Evolutionary conservation across 2,797 vertebrate genomes (phyloP).

Genomic region (Antennarius maculatus): DNA sequence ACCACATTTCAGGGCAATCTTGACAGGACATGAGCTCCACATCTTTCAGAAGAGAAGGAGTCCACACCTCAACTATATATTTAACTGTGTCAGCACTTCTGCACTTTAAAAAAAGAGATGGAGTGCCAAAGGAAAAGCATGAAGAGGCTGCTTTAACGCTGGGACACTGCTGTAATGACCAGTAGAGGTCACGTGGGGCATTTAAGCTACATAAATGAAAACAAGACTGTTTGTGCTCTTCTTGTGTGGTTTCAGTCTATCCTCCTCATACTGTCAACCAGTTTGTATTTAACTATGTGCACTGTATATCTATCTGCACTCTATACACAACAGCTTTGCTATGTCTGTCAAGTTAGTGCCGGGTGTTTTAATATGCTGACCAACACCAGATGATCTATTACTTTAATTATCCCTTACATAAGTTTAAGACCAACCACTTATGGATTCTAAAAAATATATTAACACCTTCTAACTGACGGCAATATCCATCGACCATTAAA

Average conservation of each 20-base stretch:
- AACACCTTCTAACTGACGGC: not conserved
- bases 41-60: conserved; percentile 37
- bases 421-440: too few species aligned
- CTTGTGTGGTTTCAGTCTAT: not conserved
- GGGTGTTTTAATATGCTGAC: not conserved
- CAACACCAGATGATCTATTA: not conserved
- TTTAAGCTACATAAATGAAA: conserved; percentile 5
- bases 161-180: conserved; percentile 23
- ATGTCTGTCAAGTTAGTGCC: not conserved
- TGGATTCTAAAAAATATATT: not conserved
- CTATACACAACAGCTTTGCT: not conserved
- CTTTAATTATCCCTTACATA: not conserved
- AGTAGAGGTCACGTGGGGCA: conserved; percentile 48
- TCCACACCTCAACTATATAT: conserved; percentile 27
- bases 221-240: not conserved
- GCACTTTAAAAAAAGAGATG: conserved; percentile 15
- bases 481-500: not conserved
- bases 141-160: conserved; percentile 13
- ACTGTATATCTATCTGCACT: not conserved
- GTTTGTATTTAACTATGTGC: not conserved
- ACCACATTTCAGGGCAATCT: conserved; percentile 37
- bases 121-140: conserved; percentile 10
- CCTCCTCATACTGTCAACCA: not conserved
- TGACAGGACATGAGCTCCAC: conserved; percentile 44
- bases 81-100: conserved; percentile 57